These are phyloP conservation scores for Lamellibrachia columna DNA, from an alignment of 2,888 invertebrate species.

Conservation along the genomic window DNA sequence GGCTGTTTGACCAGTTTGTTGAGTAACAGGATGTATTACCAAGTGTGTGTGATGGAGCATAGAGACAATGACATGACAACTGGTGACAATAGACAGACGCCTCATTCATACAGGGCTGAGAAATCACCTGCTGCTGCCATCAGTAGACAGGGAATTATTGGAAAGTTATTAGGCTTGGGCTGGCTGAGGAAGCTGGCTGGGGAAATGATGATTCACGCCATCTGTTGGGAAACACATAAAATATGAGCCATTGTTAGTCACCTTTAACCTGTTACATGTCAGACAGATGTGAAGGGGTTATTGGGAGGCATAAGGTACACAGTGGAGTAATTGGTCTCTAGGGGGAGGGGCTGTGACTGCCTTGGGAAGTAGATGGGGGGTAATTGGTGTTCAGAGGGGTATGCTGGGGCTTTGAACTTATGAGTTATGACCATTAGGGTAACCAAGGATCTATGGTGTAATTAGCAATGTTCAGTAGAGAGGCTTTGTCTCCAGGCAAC, in stretches of 20 bases:
- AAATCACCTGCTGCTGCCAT: neutral
- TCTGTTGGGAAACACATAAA: neutral
- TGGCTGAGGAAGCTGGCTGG: neutral
- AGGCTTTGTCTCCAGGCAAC: neutral
- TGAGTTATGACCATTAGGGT: neutral
- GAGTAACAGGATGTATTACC: neutral
- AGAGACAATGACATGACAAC: neutral
- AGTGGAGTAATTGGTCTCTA: neutral
- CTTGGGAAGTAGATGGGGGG: neutral
- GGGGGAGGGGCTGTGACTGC: neutral
- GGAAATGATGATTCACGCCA: neutral
- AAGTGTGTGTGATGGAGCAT: neutral
- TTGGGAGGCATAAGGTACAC: neutral
- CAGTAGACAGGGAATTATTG: neutral
- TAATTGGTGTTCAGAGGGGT: neutral
- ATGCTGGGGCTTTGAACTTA: neutral
- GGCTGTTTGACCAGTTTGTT: neutral
- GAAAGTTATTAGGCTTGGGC: neutral
- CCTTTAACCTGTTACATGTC: slow-evolving; percentile 3
- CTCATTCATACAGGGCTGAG: neutral
- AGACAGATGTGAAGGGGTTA: neutral
- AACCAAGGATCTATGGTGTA: neutral
- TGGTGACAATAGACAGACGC: neutral
- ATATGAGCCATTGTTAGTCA: neutral
- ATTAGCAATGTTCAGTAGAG: neutral